Percentiles rank a stretch among this genome's conserved stretches.
Evolutionary conservation across 1,140 invertebrate species (phyloP).

Genomic region (Scaptomyza pallida): DNA sequence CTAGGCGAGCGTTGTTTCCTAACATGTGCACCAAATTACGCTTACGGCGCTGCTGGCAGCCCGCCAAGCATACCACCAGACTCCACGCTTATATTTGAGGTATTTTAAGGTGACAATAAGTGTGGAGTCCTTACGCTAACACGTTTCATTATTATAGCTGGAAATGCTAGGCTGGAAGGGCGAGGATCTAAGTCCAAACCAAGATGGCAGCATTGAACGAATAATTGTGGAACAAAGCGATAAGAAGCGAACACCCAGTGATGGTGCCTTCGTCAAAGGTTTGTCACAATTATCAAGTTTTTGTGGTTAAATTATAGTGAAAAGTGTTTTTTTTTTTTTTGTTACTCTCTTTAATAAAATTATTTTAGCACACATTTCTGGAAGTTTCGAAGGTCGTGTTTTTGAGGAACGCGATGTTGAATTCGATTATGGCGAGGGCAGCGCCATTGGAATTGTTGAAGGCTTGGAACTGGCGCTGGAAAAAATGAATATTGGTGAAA

Average conservation of each 20-base stretch:
- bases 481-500: constrained; percentile 93
- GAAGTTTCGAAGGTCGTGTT: constrained; percentile 87
- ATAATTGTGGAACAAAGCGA: constrained; percentile 86
- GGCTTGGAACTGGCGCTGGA: constrained; percentile 94
- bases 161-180: constrained; percentile 93
- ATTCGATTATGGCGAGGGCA: constrained; percentile 95
- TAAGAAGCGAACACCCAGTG: constrained; percentile 91
- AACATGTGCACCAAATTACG: constrained; percentile 95
- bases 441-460: constrained; percentile 89
- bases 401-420: constrained; percentile 92
- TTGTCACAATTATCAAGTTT: constrained; percentile 51
- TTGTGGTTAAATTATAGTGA: constrained; percentile 38
- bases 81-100: constrained; percentile 96
- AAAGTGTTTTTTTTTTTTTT: constrained; percentile 40
- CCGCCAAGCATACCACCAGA: constrained; percentile 96
- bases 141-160: constrained; percentile 86
- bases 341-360: not conserved
- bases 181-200: constrained; percentile 93
- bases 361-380: constrained; percentile 90
- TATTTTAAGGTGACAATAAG: constrained; percentile 80
- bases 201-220: constrained; percentile 93
- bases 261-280: constrained; percentile 91
- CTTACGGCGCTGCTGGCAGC: constrained; percentile 93
- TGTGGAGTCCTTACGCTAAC: not conserved
- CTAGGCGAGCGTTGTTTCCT: constrained; percentile 93